Evolutionary conservation across 2,113 vertebrate species (phyloP).

Genomic region (Lophochroa leadbeateri): DNA sequence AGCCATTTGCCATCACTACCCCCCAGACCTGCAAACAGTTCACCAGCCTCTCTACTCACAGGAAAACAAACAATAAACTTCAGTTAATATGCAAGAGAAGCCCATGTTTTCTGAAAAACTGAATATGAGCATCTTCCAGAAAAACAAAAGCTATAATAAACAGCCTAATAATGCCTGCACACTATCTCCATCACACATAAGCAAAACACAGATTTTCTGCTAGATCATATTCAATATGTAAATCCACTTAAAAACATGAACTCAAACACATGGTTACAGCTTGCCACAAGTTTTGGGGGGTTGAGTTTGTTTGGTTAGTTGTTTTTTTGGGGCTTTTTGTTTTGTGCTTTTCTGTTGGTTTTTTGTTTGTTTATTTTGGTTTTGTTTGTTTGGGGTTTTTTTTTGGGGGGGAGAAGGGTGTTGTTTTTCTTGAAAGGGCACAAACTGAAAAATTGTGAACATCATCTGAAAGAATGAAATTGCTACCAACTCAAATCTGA

Average conservation of each 20-base stretch:
- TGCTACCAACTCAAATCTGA: slow-evolving; percentile 6
- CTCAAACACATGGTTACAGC: not conserved
- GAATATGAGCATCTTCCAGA: not conserved
- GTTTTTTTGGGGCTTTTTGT: not conserved
- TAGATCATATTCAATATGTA: not conserved
- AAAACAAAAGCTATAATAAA: not conserved
- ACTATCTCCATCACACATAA: not conserved
- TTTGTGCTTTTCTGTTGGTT: not conserved
- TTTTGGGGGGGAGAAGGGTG: not conserved
- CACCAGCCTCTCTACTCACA: not conserved
- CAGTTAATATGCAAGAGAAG: not conserved
- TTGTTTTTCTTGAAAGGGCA: not conserved
- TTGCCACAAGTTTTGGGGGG: not conserved
- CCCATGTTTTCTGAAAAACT: not conserved
- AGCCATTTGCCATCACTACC: not conserved
- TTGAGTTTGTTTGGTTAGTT: not conserved
- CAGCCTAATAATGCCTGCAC: not conserved
- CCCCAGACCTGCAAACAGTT: not conserved
- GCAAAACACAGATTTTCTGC: not conserved
- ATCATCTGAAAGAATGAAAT: not conserved
- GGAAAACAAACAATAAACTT: not conserved
- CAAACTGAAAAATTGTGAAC: not conserved
- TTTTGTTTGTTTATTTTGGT: not conserved
- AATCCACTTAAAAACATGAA: not conserved
- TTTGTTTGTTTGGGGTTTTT: not conserved